phyloP scores from a whole-genome alignment of 2,888 invertebrate species.

The Dynastes maya region DNA sequence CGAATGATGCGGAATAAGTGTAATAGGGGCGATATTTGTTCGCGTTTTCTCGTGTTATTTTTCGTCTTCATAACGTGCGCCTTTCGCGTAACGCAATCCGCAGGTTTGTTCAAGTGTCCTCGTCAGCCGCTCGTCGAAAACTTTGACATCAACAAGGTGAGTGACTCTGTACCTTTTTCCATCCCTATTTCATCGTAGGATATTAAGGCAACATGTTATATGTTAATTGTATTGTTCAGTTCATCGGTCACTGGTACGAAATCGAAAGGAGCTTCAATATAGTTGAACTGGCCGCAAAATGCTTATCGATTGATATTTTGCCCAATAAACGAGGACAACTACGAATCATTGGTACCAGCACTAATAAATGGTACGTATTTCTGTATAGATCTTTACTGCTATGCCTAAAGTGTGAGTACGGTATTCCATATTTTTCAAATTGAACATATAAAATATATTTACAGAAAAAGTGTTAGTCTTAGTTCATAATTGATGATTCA shows the following conservation, averaged over 20 bases:
- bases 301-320: slow-evolving; percentile 78
- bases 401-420: background rate
- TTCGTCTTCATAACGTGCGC: no score
- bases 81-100: background rate
- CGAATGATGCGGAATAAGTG: background rate
- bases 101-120: slow-evolving; percentile 81
- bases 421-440: no score
- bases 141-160: slow-evolving; percentile 79
- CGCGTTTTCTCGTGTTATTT: no score
- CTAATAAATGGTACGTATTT: slow-evolving; percentile 77
- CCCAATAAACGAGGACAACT: slow-evolving; percentile 73
- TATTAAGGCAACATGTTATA: no score
- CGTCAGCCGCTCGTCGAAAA: slow-evolving; percentile 78
- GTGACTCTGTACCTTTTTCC: slow-evolving; percentile 60
- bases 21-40: background rate
- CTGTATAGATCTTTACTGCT: background rate
- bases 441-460: no score
- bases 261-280: slow-evolving; percentile 84
- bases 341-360: slow-evolving; percentile 76
- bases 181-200: background rate
- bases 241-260: slow-evolving; percentile 82
- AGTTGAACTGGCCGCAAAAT: slow-evolving; percentile 81
- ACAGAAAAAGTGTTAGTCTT: no score
- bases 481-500: no score
- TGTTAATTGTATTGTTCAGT: slow-evolving; percentile 66